Evolutionary conservation across 1,140 invertebrate genomes (phyloP).

Genomic region (Marisa cornuarietis): DNA sequence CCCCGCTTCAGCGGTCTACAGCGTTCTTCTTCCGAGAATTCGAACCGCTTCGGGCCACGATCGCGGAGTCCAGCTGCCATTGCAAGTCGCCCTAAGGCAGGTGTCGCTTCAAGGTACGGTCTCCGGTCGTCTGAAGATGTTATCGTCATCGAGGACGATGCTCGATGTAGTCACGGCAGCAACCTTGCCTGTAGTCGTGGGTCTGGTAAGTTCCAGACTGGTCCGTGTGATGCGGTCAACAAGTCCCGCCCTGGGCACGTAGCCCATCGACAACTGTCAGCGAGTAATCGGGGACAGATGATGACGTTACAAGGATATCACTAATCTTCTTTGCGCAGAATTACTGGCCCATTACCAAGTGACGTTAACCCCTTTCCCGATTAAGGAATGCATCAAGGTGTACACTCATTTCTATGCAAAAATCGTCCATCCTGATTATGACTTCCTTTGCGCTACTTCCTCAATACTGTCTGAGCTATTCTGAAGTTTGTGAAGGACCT

Average conservation of each 20-base stretch:
- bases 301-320: background rate
- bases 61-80: background rate
- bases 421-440: too few species aligned
- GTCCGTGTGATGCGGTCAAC: background rate
- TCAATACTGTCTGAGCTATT: too few species aligned
- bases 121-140: background rate
- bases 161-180: background rate
- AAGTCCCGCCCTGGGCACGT: constrained; percentile 12
- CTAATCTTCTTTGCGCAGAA: constrained; percentile 16
- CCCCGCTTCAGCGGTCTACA: background rate
- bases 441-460: too few species aligned
- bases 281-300: background rate
- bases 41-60: background rate
- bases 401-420: too few species aligned
- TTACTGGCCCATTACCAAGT: constrained; percentile 23
- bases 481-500: too few species aligned
- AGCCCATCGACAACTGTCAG: constrained; percentile 18
- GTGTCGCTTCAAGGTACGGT: background rate
- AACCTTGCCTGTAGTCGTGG: background rate
- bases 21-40: background rate
- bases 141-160: constrained; percentile 11
- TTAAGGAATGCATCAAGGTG: too few species aligned
- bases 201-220: background rate
- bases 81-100: background rate
- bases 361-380: too few species aligned